Evolutionary conservation across 2,113 vertebrate genomes (phyloP), one percentile per base, ranked within the genome.

Genomic region (Excalfactoria chinensis): DNA sequence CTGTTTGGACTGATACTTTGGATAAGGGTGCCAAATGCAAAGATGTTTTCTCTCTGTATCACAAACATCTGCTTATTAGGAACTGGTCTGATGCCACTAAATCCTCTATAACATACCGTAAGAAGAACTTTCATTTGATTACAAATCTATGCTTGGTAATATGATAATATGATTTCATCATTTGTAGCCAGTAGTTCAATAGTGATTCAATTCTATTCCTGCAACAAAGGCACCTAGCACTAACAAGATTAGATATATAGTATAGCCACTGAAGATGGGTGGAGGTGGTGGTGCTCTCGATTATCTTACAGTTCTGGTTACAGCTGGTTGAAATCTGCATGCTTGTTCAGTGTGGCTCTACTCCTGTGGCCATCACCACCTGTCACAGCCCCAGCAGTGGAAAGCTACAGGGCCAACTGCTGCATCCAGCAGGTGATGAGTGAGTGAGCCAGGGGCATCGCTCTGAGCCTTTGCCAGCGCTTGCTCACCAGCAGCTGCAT

Each of bases 401-500:
- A 23, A 35, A 44, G 40, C 23, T 6, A 20, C 67, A 83, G 35
- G 35, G 22, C 28, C 43, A 28, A 4, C 23, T 20, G 32, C 25
- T 80, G 20, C 58, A 30, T 60, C 49, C 80, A 6, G 25, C 15
- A 71, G 34, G 8, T 23, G 64, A 48, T 30, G 40, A 19, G 18
- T 3, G 15, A 43, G 40, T 6, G 58, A 70, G 46, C n/a, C 34
- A 66, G 51, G 44, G 69, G 26, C 1, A 0, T 20, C 43, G 41
- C 23, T 25, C 41, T 0, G 0, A 58, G 26, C 25, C 30, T 62
- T 18, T 26, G 19, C 60, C 3, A 3, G 8, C 11, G 11, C 35
- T n/a, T 40, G 48, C n/a, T 19, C 0, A 1, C 28, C 8, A 7
- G 20, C 56, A 1, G 46, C 37, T 37, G 23, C 32, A 21, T 28